phyloP scores from a whole-genome alignment of 2,113 vertebrate genomes.

The Stigmatopora argus region DNA sequence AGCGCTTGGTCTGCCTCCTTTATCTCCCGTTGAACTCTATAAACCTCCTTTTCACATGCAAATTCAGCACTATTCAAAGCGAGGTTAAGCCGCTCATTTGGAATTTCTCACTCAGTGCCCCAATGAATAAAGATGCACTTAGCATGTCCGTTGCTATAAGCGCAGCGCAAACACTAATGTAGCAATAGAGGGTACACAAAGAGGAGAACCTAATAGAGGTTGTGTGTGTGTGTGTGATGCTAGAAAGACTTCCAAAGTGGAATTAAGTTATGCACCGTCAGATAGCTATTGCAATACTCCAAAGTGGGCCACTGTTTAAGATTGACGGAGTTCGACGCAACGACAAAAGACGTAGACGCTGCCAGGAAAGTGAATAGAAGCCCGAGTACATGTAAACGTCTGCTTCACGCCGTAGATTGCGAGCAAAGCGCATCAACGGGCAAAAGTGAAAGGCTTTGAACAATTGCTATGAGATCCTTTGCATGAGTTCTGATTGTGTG shows the following conservation, averaged over 20 bases:
- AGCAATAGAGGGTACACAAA: not conserved
- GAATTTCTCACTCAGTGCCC: conserved; percentile 16
- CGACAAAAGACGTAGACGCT: too few species aligned
- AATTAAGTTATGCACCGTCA: conserved; percentile 1
- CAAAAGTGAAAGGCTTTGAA: conserved; percentile 1
- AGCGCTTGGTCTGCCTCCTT: conserved; percentile 31
- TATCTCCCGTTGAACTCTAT: conserved; percentile 53
- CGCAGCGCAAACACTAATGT: conserved; percentile 28
- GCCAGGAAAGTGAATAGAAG: too few species aligned
- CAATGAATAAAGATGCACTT: conserved; percentile 56
- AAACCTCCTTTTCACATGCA: conserved; percentile 59
- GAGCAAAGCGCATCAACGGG: not conserved
- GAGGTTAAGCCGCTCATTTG: conserved; percentile 54
- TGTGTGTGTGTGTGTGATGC: not conserved
- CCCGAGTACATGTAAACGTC: too few species aligned
- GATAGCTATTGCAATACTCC: conserved; percentile 9
- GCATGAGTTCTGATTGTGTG: not conserved
- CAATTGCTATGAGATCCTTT: not conserved
- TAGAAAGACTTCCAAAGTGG: conserved; percentile 1
- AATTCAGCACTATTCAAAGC: conserved; percentile 53
- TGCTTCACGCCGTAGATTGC: too few species aligned
- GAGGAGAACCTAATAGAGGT: not conserved
- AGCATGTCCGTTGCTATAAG: conserved; percentile 21
- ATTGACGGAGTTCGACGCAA: too few species aligned
- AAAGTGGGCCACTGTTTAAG: not conserved